Conservation (phyloP, 2,113 vertebrate genomes). For the Stegastes partitus region DNA sequence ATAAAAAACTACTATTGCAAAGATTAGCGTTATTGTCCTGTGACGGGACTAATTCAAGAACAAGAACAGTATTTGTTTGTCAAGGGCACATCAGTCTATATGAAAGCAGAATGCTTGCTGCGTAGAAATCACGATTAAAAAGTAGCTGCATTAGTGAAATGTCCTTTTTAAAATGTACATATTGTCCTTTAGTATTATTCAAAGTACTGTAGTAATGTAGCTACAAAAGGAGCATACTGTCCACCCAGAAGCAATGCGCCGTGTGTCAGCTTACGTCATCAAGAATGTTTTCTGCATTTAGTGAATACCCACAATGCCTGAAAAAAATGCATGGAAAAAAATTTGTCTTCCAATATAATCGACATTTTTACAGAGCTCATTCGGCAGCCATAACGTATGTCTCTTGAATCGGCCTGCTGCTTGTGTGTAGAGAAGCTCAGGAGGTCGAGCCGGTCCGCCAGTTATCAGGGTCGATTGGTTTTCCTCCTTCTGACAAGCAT, state of each 20-base stretch:
- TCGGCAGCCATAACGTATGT: constrained; percentile 14
- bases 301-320: constrained; percentile 69
- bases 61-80: constrained; percentile 40
- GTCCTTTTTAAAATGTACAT: constrained; percentile 72
- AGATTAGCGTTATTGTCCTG: constrained; percentile 15
- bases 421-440: constrained; percentile 5
- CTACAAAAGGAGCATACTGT: constrained; percentile 48
- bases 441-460: neutral
- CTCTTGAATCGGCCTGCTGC: constrained; percentile 2
- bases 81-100: constrained; percentile 43
- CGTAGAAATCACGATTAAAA: constrained; percentile 48
- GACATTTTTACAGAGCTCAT: constrained; percentile 13
- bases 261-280: constrained; percentile 48
- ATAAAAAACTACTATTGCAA: constrained; percentile 25
- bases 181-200: constrained; percentile 77
- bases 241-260: constrained; percentile 59
- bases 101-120: constrained; percentile 43
- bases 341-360: constrained; percentile 76
- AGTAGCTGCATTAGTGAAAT: constrained; percentile 63
- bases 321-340: constrained; percentile 71
- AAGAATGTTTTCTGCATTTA: constrained; percentile 61
- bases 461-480: neutral
- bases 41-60: constrained; percentile 11
- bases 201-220: constrained; percentile 78
- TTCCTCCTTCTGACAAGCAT: constrained; percentile 10